A percentile compares a stretch with the other conserved stretches of the same genome.
Conservation (phyloP, 2,797 vertebrate genomes). For the Calcarius lapponicus region DNA sequence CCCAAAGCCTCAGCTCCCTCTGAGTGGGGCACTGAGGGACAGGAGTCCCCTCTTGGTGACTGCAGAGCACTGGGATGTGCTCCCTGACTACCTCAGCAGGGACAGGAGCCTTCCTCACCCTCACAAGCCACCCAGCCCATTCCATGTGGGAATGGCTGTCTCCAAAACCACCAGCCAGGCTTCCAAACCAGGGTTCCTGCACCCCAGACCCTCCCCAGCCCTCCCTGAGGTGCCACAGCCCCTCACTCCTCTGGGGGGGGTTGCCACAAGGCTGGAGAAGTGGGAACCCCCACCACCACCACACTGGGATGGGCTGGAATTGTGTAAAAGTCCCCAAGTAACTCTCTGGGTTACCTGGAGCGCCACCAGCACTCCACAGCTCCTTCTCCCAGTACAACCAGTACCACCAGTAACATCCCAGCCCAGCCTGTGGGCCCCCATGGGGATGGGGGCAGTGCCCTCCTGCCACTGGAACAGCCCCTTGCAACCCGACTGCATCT, state of each 20-base stretch:
- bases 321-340: no score
- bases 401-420: not conserved
- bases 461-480: not conserved
- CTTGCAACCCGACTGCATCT: not conserved
- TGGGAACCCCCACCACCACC: not conserved
- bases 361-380: not conserved
- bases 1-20: not conserved
- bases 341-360: fast-evolving
- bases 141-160: fast-evolving
- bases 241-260: no score
- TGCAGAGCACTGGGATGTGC: not conserved
- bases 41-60: fast-evolving
- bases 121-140: fast-evolving
- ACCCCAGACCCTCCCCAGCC: fast-evolving
- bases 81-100: not conserved
- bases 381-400: not conserved
- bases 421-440: not conserved
- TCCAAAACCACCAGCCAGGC: not conserved
- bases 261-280: not conserved
- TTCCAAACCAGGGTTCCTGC: not conserved
- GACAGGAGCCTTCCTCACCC: not conserved
- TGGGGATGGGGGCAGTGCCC: not conserved
- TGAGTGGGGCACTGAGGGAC: not conserved
- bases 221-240: not conserved
- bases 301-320: not conserved